Evolutionary conservation across 2,888 invertebrate genomes (phyloP).

Genomic region (Herminia tarsipennalis): DNA sequence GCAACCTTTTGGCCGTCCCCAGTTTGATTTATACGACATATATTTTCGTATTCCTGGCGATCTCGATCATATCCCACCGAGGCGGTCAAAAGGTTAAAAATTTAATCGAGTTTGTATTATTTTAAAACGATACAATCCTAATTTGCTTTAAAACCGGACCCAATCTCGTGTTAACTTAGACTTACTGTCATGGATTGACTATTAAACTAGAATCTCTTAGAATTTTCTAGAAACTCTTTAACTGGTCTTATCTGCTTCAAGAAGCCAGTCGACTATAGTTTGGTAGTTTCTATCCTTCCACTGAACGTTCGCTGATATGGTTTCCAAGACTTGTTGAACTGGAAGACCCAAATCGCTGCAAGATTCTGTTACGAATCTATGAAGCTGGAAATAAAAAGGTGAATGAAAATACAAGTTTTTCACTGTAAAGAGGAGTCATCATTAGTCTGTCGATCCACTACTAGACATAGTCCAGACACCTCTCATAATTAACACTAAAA

Average conservation of each 20-base stretch:
- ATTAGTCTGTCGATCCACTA: not conserved
- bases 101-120: too few relatives aligned
- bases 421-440: not conserved
- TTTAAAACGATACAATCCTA: too few relatives aligned
- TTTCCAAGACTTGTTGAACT: constrained; percentile 92
- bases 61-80: too few relatives aligned
- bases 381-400: constrained; percentile 80
- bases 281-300: constrained; percentile 93
- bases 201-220: not conserved
- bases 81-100: too few relatives aligned
- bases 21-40: too few relatives aligned
- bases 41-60: too few relatives aligned
- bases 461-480: too few relatives aligned
- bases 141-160: too few relatives aligned
- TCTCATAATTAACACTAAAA: too few relatives aligned
- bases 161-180: not conserved
- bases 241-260: constrained; percentile 52
- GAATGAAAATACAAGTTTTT: not conserved
- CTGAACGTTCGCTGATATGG: constrained; percentile 91
- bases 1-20: too few relatives aligned
- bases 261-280: constrained; percentile 91
- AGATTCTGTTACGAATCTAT: constrained; percentile 88
- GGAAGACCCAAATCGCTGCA: constrained; percentile 90
- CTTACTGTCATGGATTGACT: constrained; percentile 7
- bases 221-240: constrained; percentile 18